These are phyloP conservation scores for Trachymyrmex cornetzi DNA, from an alignment of 1,140 invertebrate species.

Conservation along the genomic window DNA sequence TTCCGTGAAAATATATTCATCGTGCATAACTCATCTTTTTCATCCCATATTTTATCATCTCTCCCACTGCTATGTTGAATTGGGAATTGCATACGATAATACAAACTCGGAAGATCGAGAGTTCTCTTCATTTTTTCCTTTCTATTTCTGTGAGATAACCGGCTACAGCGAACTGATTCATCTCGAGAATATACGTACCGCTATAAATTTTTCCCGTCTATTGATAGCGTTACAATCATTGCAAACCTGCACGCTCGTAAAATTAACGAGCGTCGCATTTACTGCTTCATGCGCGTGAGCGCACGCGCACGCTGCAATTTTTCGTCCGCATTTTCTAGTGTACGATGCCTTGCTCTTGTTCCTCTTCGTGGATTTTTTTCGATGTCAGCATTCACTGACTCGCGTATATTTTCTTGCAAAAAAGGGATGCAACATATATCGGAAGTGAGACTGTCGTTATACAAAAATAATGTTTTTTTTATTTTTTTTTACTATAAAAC, in stretches of 20 bases:
- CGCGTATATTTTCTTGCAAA: constrained; percentile 17
- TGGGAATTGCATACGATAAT: not conserved
- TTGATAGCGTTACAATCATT: constrained; percentile 37
- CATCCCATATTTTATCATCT: constrained; percentile 13
- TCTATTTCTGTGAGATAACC: not conserved
- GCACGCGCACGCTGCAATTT: not conserved
- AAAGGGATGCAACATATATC: not conserved
- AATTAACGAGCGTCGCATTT: constrained; percentile 54
- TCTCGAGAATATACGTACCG: not conserved
- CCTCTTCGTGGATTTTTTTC: not conserved
- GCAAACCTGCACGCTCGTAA: constrained; percentile 32
- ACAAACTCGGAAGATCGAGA: not conserved
- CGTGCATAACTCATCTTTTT: not conserved
- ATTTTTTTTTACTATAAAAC: not conserved
- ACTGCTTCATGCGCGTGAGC: not conserved
- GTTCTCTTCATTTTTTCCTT: not conserved
- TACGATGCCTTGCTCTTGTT: constrained; percentile 3
- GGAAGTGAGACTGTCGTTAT: not conserved
- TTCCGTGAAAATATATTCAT: not conserved
- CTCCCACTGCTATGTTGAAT: not conserved
- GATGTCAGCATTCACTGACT: not conserved
- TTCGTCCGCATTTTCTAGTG: not conserved
- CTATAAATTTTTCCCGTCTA: constrained; percentile 34
- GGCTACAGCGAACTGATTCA: not conserved
- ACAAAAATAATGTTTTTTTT: not conserved